Conservation (phyloP, 53 echinoderm and acorn worm genomes). For the Astropecten irregularis region DNA sequence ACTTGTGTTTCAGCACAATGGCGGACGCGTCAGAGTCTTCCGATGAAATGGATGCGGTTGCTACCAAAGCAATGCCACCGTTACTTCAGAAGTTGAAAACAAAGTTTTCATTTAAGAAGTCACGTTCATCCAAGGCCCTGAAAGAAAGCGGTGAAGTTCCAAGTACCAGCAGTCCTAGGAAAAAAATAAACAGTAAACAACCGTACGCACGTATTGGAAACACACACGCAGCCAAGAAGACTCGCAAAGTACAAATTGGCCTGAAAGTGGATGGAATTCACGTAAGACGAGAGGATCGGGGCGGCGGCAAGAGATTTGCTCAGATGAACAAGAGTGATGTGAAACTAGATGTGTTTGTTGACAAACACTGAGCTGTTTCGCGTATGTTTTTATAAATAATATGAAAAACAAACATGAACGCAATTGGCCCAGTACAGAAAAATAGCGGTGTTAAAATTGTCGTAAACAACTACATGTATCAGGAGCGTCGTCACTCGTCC, state of each 20-base stretch:
- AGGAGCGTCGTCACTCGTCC: no score
- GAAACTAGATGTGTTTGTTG: no score
- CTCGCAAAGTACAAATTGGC: conserved; percentile 25
- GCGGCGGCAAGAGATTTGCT: no score
- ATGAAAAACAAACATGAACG: no score
- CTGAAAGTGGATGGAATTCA: conserved; percentile 24
- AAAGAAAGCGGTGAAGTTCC: conserved; percentile 3
- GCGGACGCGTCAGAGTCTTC: conserved; percentile 26
- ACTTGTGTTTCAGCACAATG: conserved; percentile 12
- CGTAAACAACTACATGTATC: no score
- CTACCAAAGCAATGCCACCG: conserved; percentile 9
- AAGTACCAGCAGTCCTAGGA: background rate
- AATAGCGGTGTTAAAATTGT: no score
- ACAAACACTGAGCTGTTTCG: no score
- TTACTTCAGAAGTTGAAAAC: conserved; percentile 30
- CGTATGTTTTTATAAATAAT: no score
- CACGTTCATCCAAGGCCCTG: background rate
- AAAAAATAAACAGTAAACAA: background rate
- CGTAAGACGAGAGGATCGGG: conserved; percentile 24
- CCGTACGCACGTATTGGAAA: conserved; percentile 21
- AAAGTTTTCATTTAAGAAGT: conserved; percentile 25
- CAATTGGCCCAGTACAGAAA: no score
- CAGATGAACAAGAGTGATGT: no score
- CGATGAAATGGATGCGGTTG: conserved; percentile 25
- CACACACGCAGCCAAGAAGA: conserved; percentile 33